Evolutionary conservation across 1,140 invertebrate genomes (phyloP), one percentile per base, ranked within the genome.

Genomic region (Calliopsis andreniformis): DNA sequence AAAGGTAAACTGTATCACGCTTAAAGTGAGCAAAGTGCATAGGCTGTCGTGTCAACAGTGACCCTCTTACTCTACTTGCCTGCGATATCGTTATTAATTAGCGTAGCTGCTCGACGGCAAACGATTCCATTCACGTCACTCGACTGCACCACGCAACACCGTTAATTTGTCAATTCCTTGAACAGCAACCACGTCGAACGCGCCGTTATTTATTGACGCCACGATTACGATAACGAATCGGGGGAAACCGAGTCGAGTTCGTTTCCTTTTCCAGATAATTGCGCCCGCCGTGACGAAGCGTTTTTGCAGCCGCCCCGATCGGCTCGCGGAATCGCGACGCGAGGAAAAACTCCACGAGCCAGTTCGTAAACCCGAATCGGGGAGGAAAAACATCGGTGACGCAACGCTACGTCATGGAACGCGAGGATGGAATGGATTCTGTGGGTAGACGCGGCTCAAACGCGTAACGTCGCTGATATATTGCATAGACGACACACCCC

Each of bases 191-290:
- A 42, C 67, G 67, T 28, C 43, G 30, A 70, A 39, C 67, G 23
- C 43, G 23, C 35, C 47, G 18, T 78, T 63, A 67, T 67, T 79
- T 68, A 62, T 75, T 45, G 45, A 20, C 62, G 43, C 25, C 32
- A 12, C 45, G 76, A 78, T 71, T 47, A 61, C 61, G 45, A 80
- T 67, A 67, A 69, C 51, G 61, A 39, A 32, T 43, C 59, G 42
- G 23, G n/a, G 55, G 56, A 73, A 79, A 61, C 53, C 55, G 12
- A 8, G 6, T 14, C 47, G 12, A 0, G 23, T 32, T 1, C 58
- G 63, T 79, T 79, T 80, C 79, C 79, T 80, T 73, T 67, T 47
- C 68, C 55, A 47, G 61, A 62, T 80, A 66, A 80, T 73, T 61
- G 39, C 67, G 30, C 25, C 28, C 55, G 45, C 45, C 35, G n/a